Evolutionary conservation across 2,888 invertebrate genomes (phyloP).

Genomic region (Asteroscopus sphinx): DNA sequence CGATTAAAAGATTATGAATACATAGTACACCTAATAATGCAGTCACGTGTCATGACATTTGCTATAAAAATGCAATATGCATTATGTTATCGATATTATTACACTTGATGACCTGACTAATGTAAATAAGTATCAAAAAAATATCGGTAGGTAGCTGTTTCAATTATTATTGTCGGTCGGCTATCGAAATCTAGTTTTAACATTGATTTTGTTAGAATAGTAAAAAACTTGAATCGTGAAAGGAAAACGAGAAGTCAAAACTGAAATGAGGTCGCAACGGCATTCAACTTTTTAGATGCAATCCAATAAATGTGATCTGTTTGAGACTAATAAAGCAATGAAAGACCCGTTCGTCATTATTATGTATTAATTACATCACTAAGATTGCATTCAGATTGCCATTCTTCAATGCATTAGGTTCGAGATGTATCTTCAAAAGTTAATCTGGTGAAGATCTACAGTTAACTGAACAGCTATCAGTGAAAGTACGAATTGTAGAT

Average conservation of each 20-base stretch:
- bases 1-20: slow-evolving; percentile 17
- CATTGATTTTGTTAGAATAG: slow-evolving; percentile 17
- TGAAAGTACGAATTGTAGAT: slow-evolving; percentile 12
- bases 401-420: background rate
- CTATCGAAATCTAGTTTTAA: slow-evolving; percentile 10
- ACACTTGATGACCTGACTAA: background rate
- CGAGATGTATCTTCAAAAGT: background rate
- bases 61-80: slow-evolving; percentile 15
- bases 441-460: background rate
- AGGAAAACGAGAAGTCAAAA: slow-evolving; percentile 39
- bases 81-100: slow-evolving; percentile 3
- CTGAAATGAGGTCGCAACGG: slow-evolving; percentile 44
- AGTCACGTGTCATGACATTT: slow-evolving; percentile 27
- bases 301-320: slow-evolving; percentile 21
- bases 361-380: slow-evolving; percentile 6
- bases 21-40: background rate
- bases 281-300: slow-evolving; percentile 40
- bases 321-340: slow-evolving; percentile 19
- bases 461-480: slow-evolving; percentile 6
- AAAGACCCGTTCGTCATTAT: slow-evolving; percentile 8
- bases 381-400: background rate
- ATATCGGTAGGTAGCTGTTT: slow-evolving; percentile 8
- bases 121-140: slow-evolving; percentile 4
- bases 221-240: slow-evolving; percentile 36
- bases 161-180: slow-evolving; percentile 2